Percentiles rank a stretch among this genome's conserved stretches.
These are phyloP conservation scores for Gastracanthus pulcherrimus DNA, from an alignment of 2,888 invertebrate genomes.

Conservation along the genomic window DNA sequence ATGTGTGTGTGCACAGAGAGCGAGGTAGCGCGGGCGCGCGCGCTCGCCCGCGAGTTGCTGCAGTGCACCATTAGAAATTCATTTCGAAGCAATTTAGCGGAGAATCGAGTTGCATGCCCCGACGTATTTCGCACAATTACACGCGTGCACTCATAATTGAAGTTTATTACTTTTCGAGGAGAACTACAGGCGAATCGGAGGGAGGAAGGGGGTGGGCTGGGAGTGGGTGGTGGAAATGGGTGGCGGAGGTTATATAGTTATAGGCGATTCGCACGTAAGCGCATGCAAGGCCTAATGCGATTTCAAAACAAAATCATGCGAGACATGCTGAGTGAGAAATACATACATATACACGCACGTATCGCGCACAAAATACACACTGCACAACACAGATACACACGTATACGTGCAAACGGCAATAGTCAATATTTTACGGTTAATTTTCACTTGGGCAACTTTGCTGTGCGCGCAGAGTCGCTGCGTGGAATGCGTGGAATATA, in stretches of 20 bases:
- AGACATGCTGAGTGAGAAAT: not conserved
- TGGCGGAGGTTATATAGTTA: too few species aligned
- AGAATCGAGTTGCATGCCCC: conserved; percentile 1
- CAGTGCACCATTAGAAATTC: not conserved
- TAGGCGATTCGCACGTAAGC: not conserved
- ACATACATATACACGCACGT: not conserved
- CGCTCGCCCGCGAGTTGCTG: not conserved
- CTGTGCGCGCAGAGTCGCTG: too few species aligned
- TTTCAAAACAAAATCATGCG: not conserved
- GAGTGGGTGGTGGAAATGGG: too few species aligned
- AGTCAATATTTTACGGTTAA: not conserved
- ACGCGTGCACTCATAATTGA: not conserved
- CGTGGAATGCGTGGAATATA: too few species aligned
- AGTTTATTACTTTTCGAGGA: conserved; percentile 1
- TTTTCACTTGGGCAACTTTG: not conserved
- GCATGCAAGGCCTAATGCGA: not conserved
- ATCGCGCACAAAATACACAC: too few species aligned
- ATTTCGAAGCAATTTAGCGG: conserved; percentile 6
- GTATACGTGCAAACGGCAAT: too few species aligned
- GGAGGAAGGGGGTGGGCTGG: too few species aligned
- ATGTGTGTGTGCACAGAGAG: too few species aligned
- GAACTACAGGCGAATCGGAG: too few species aligned
- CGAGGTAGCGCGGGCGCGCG: too few species aligned
- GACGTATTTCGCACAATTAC: not conserved
- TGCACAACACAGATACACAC: too few species aligned